Evolutionary conservation across 2,797 vertebrate genomes (phyloP).

Genomic region (Microhierax caerulescens): DNA sequence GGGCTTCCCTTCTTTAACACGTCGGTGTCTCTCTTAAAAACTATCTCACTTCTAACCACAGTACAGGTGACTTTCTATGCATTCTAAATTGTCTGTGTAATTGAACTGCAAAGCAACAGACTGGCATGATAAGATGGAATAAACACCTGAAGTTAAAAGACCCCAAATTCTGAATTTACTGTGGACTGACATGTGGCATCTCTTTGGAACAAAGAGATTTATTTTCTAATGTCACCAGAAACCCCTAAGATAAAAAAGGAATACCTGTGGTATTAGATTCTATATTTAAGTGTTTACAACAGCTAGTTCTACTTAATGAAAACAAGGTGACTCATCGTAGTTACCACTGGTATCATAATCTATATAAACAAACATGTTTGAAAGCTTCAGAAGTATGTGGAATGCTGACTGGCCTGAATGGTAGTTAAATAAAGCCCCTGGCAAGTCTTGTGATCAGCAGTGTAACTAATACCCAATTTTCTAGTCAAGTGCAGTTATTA

Average conservation of each 20-base stretch:
- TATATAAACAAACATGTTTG: slow-evolving; percentile 59
- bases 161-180: neutral
- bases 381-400: slow-evolving; percentile 51
- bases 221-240: neutral
- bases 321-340: slow-evolving; percentile 28
- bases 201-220: neutral
- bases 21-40: neutral
- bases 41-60: neutral
- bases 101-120: neutral
- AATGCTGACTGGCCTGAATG: slow-evolving; percentile 65
- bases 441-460: slow-evolving; percentile 64
- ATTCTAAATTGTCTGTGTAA: neutral
- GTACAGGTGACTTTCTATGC: neutral
- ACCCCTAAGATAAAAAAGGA: neutral
- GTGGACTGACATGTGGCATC: neutral
- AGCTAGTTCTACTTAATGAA: slow-evolving; percentile 14
- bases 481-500: slow-evolving; percentile 56
- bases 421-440: slow-evolving; percentile 51
- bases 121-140: neutral
- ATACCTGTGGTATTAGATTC: neutral
- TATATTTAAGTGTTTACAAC: neutral
- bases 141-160: neutral
- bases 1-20: neutral
- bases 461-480: slow-evolving; percentile 66
- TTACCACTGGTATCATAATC: slow-evolving; percentile 57